These are phyloP conservation scores for Aporophyla nigra DNA, from an alignment of 2,888 invertebrate genomes.

Conservation along the genomic window DNA sequence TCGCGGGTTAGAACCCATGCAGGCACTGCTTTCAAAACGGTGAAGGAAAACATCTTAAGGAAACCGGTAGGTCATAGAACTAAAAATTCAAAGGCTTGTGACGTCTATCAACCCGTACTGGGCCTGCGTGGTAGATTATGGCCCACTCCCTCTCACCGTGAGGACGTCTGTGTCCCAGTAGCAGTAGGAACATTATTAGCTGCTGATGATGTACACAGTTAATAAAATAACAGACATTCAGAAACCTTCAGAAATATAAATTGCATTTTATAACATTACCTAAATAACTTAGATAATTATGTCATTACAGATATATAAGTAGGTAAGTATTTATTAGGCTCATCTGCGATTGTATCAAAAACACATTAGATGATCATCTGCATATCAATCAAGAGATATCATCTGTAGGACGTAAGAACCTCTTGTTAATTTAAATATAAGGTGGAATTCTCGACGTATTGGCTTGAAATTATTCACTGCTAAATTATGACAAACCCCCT, in stretches of 20 bases:
- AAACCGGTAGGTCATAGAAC: no score
- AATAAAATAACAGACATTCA: slow-evolving; percentile 1
- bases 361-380: slow-evolving; percentile 28
- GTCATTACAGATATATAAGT: slow-evolving; percentile 30
- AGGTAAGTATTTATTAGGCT: slow-evolving; percentile 19
- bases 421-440: neutral
- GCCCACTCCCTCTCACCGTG: no score
- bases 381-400: slow-evolving; percentile 10
- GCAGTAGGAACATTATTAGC: no score
- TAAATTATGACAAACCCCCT: no score
- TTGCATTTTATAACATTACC: slow-evolving; percentile 12
- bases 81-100: no score
- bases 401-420: neutral
- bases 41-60: no score
- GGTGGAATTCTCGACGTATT: neutral
- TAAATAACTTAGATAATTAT: slow-evolving; percentile 36
- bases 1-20: no score
- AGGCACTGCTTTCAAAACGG: no score
- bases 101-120: no score
- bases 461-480: neutral
- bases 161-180: no score
- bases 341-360: slow-evolving; percentile 44
- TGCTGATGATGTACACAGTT: no score
- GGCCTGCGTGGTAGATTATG: no score
- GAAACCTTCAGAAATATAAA: slow-evolving; percentile 20